Conservation (phyloP, 35 echinoderm and acorn worm genomes). For the Acanthaster planci region DNA sequence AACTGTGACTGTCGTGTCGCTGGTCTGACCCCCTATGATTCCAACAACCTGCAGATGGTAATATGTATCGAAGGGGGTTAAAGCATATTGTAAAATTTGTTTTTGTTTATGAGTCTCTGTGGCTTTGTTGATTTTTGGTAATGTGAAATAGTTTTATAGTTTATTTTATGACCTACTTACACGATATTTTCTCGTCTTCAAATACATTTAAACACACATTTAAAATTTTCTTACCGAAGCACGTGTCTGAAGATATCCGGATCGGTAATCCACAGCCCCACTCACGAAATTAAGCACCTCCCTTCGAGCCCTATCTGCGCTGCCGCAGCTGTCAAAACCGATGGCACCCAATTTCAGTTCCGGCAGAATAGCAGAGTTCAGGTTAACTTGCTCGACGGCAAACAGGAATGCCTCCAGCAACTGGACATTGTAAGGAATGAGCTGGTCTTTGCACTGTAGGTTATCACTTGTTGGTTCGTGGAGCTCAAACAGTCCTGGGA, state of each 20-base stretch:
- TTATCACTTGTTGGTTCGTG: slow-evolving; percentile 39
- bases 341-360: slow-evolving; percentile 76
- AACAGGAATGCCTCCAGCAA: slow-evolving; percentile 86
- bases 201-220: no score
- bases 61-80: no score
- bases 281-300: slow-evolving; percentile 78
- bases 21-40: slow-evolving; percentile 84
- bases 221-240: background rate
- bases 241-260: slow-evolving; percentile 63
- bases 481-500: slow-evolving; percentile 81
- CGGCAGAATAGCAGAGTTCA: slow-evolving; percentile 56
- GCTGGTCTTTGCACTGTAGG: slow-evolving; percentile 55
- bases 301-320: slow-evolving; percentile 56
- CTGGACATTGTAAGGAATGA: slow-evolving; percentile 82
- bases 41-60: slow-evolving; percentile 42
- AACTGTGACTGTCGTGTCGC: slow-evolving; percentile 67
- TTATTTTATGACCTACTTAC: no score
- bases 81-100: no score
- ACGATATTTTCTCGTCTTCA: no score
- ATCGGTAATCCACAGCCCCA: slow-evolving; percentile 77
- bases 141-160: no score
- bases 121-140: no score
- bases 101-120: no score
- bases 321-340: slow-evolving; percentile 87
- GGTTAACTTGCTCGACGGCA: slow-evolving; percentile 78